Evolutionary conservation across 2,888 invertebrate species (phyloP), one percentile per base, ranked within the genome.

Genomic region (Agrochola macilenta): DNA sequence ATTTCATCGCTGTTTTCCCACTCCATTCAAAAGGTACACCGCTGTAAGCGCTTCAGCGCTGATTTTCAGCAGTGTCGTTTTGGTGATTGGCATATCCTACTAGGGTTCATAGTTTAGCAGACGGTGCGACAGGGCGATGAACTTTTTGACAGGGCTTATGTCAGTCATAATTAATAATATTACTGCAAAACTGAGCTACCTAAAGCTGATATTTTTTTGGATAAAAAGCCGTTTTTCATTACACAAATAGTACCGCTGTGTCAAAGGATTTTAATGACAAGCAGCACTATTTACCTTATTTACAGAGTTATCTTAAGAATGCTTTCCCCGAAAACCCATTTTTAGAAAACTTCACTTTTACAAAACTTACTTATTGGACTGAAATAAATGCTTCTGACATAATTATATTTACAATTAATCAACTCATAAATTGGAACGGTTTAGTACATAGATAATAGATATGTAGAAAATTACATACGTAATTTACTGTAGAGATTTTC

Each of bases 51-150:
- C 26, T 73, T 26, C 14, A 63, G 39, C 64, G 64, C 39, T 49
- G 26, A 14, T 46, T 76, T 66, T 60, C 26, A 60, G 54, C 7
- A n/a, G 52, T 20, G 14, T 46, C 26, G 5, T 61, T 75, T 61
- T 30, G 35, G 46, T 79, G 82, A 82, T 82, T 79, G 79, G 30
- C 66, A 68, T 30, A 82, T 82, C 82, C 78, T 75, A 57, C 35
- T 35, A 58, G 79, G 77, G 79, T 49, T 49, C 26, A 63, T 52
- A 49, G 49, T 75, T 76, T 52, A 68, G 39, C n/a, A 30, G 54
- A 20, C 54, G 9, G n/a, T 39, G 35, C 14, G 23, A 26, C 11
- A 1, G 66, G 20, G 35, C 57, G 26, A 30, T 82, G 39, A 49
- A 39, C 82, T 12, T n/a, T n/a, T 66, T 26, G 65, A 54, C 35